Evolutionary conservation across 2,797 vertebrate genomes (phyloP).

Genomic region (Mionectes olivaceus): DNA sequence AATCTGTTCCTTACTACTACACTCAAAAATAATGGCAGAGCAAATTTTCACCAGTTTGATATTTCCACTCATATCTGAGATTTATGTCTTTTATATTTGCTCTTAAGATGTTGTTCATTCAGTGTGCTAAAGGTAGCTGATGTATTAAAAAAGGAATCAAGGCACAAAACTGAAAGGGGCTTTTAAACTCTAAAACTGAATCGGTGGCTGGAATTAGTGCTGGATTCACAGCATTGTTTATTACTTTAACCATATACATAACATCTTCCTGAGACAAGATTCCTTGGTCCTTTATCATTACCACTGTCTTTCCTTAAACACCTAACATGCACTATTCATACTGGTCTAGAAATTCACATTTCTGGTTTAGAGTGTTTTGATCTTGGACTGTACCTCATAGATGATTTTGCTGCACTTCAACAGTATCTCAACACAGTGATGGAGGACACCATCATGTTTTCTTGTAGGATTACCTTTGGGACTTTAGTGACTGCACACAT

Average conservation of each 20-base stretch:
- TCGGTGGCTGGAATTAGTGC: conserved; percentile 11
- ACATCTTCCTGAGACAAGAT: neutral
- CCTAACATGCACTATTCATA: neutral
- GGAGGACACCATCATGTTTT: conserved; percentile 59
- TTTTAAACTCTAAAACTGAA: conserved; percentile 3
- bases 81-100: conserved; percentile 17
- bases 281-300: neutral
- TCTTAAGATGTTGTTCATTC: conserved; percentile 18
- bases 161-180: neutral
- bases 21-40: neutral
- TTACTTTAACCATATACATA: neutral
- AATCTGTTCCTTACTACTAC: conserved; percentile 13
- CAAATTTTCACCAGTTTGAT: conserved; percentile 7
- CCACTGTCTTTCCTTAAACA: neutral
- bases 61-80: neutral
- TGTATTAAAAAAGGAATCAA: neutral
- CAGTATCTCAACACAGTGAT: conserved; percentile 27
- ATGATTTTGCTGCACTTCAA: conserved; percentile 8
- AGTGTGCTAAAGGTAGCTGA: neutral
- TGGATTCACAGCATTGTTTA: conserved; percentile 2
- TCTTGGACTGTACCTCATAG: neutral
- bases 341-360: neutral
- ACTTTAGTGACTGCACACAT: conserved; percentile 59
- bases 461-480: conserved; percentile 61
- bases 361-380: neutral